A percentile compares a stretch with the other conserved stretches of the same genome.
These are phyloP conservation scores for Falco naumanni DNA, from an alignment of 2,797 vertebrate genomes.

Conservation along the genomic window DNA sequence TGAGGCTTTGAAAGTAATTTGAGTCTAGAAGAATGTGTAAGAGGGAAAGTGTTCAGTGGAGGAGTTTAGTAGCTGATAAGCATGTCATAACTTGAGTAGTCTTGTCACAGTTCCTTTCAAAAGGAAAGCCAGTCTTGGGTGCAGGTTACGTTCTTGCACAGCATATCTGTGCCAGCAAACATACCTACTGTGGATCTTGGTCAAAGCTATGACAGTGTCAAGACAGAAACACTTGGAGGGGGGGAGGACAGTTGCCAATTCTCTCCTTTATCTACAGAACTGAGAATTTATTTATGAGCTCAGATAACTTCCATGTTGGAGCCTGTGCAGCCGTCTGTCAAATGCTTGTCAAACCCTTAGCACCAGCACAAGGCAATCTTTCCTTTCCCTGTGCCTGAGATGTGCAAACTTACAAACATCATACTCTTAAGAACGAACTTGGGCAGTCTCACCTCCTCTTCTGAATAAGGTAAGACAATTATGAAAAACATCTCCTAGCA, in stretches of 20 bases:
- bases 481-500: neutral
- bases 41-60: neutral
- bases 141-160: rapidly evolving
- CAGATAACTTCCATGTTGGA: neutral
- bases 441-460: neutral
- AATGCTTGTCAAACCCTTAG: neutral
- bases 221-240: neutral
- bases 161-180: neutral
- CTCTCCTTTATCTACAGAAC: neutral
- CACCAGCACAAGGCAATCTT: neutral
- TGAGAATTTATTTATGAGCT: neutral
- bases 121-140: neutral
- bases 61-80: neutral
- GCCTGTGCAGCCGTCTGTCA: neutral
- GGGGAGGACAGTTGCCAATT: neutral
- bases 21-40: neutral
- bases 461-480: neutral
- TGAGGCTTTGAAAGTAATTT: neutral
- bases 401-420: neutral
- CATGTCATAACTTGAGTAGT: rapidly evolving
- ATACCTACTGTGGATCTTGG: neutral
- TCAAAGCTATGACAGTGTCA: neutral
- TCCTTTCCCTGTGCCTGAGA: neutral
- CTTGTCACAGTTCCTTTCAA: rapidly evolving
- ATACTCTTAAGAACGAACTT: neutral